phyloP scores from a whole-genome alignment of 2,113 vertebrate species.

The Rhinichthys klamathensis region DNA sequence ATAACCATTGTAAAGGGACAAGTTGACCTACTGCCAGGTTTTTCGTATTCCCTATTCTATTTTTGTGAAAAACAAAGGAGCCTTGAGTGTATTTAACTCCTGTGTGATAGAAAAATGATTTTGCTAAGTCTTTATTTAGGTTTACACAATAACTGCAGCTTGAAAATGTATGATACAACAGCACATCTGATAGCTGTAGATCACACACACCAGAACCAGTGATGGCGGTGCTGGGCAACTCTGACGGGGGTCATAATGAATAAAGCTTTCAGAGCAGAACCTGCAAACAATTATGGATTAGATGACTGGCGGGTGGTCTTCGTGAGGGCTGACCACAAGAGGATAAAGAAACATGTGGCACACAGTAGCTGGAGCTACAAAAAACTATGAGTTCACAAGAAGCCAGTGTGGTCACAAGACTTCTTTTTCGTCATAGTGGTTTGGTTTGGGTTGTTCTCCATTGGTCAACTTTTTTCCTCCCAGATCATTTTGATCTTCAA shows the following conservation, averaged over 20 bases:
- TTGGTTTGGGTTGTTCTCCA: background rate
- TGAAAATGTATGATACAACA: too few relatives aligned
- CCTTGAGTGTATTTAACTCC: background rate
- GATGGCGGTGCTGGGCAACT: slow-evolving; percentile 33
- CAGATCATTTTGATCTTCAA: slow-evolving; percentile 13
- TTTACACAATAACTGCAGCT: too few relatives aligned
- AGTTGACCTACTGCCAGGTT: slow-evolving; percentile 22
- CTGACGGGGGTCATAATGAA: slow-evolving; percentile 45
- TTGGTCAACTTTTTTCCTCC: background rate
- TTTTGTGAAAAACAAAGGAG: background rate
- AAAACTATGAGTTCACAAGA: slow-evolving; percentile 26
- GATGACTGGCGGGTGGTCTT: slow-evolving; percentile 52
- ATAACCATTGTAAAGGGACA: slow-evolving; percentile 56
- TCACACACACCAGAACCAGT: background rate
- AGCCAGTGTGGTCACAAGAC: slow-evolving; percentile 39
- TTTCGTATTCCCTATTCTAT: slow-evolving; percentile 8
- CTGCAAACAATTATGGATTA: slow-evolving; percentile 62
- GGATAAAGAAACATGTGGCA: slow-evolving; percentile 46
- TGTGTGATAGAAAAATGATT: background rate
- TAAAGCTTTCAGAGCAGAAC: slow-evolving; percentile 49
- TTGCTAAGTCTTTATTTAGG: background rate
- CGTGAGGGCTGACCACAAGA: slow-evolving; percentile 42
- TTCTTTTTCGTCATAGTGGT: slow-evolving; percentile 23
- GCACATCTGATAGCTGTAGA: slow-evolving; percentile 17
- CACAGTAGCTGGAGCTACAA: slow-evolving; percentile 37